Evolutionary conservation across 2,113 vertebrate genomes (phyloP).

Genomic region (Ursus arctos): DNA sequence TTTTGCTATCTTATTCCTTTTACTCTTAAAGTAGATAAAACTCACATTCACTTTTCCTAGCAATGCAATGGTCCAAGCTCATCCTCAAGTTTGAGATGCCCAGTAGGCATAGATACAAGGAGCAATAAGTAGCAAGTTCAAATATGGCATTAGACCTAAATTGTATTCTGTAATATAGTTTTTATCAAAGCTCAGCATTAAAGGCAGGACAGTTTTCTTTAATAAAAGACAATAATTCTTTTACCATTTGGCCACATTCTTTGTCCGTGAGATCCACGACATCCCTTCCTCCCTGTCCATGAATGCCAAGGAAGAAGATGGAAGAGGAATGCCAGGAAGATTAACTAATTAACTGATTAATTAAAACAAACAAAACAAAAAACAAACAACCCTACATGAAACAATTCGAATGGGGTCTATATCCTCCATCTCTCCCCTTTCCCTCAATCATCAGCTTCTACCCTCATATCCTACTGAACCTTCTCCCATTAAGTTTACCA

Average conservation of each 20-base stretch:
- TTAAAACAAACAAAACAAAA: background rate
- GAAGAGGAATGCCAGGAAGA: background rate
- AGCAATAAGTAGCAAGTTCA: background rate
- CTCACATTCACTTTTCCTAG: background rate
- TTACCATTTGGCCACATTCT: background rate
- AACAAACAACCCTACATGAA: background rate
- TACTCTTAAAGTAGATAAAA: background rate
- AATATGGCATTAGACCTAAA: background rate
- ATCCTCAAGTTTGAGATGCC: background rate
- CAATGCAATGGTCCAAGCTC: background rate
- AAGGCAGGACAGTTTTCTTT: background rate
- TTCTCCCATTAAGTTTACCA: background rate
- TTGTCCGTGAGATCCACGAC: too few relatives aligned
- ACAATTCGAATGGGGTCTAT: background rate
- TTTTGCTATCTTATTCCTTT: background rate
- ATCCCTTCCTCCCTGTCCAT: background rate
- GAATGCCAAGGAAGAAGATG: background rate
- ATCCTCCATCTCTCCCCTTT: background rate
- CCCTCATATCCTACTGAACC: background rate
- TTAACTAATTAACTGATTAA: background rate
- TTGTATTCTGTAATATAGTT: background rate
- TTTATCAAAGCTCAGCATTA: background rate
- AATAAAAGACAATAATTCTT: background rate
- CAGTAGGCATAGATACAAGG: background rate
- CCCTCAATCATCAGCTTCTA: background rate